Base-by-base conservation (phyloP, 1,140 invertebrate genomes). In the Zophobas morio region DNA sequence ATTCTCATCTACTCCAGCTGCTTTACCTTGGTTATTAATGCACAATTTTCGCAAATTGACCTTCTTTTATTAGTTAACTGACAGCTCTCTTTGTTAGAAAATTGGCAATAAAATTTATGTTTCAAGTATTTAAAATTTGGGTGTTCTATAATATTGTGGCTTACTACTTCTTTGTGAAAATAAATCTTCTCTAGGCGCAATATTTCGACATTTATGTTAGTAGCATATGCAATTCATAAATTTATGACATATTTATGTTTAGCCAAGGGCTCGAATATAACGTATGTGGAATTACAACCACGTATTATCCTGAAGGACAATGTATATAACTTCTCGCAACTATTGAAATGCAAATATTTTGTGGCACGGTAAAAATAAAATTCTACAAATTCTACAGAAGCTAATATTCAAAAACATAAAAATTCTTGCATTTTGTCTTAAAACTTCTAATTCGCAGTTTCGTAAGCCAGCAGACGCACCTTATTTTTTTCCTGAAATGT, bases 391-490 rank as follows among this genome's bases (percentile, higher is more conserved):
- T 51, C 49, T 20, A 2, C 3, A 2, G n/a, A 2, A 51, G 20
- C 2, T 20, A 6, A 2, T 2, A 51, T 20, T 51, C n/a, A 4
- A 51, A 51, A 51, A 51, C 49, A 51, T 51, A 6, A 51, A 51
- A 51, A 51, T 51, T 51, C 49, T 20, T 51, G 49, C n/a, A 51
- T n/a, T 51, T 51, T 51, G 49, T 51, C 20, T 51, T 20, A 51
- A 51, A 51, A 51, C 20, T 20, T 20, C 20, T 20, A 20, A 20
- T 20, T 51, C 49, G 49, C n/a, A 2, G 49, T n/a, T 51, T 46
- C 42, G 49, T n/a, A n/a, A 51, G 2, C 20, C 42, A 3, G 49
- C 49, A 51, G 49, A 51, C 49, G n/a, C 49, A 51, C 49, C 49
- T 51, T 51, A 4, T n/a, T 6, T 51, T 51, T 51, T 51, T 51